A percentile compares a stretch with the other conserved stretches of the same genome.
These are phyloP conservation scores for Eristalis tenax DNA, from an alignment of 2,888 invertebrate genomes.

Conservation along the genomic window DNA sequence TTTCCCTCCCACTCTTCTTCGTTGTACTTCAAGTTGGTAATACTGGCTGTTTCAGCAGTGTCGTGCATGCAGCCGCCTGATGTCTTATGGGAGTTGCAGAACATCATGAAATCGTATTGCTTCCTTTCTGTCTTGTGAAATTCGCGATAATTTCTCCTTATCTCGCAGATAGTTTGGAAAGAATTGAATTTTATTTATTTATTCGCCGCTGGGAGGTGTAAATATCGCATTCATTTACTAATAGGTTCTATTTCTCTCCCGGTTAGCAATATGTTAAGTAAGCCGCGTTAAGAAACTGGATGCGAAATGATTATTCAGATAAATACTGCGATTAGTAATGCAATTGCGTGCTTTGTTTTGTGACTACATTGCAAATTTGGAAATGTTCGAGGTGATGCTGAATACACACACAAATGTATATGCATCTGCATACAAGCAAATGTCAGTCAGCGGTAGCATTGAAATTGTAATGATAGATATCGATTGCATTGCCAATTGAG, in stretches of 20 bases:
- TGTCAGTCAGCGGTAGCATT: conserved; percentile 33
- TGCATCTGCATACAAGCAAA: not conserved
- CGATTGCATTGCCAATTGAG: conserved; percentile 5
- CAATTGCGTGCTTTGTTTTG: conserved; percentile 61
- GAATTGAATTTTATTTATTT: conserved; percentile 14
- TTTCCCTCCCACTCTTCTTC: not conserved
- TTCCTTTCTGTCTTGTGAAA: not conserved
- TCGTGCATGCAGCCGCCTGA: conserved; percentile 7
- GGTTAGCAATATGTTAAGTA: conserved; percentile 37
- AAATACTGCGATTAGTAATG: conserved; percentile 49
- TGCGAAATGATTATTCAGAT: conserved; percentile 36
- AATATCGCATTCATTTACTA: conserved; percentile 37
- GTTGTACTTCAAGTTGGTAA: conserved; percentile 19
- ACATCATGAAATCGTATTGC: conserved; percentile 3
- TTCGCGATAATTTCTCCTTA: conserved; percentile 22
- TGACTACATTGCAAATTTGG: conserved; percentile 56
- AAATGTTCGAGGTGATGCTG: conserved; percentile 48
- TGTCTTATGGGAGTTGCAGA: conserved; percentile 22
- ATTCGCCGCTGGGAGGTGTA: conserved; percentile 26
- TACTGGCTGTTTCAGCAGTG: conserved; percentile 17
- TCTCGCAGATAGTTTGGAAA: not conserved
- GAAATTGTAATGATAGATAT: conserved; percentile 23
- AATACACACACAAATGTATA: not conserved
- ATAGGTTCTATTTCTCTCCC: not conserved
- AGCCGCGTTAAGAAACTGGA: conserved; percentile 34